Evolutionary conservation across 1,140 invertebrate genomes (phyloP).

Genomic region (Colletes latitarsis): DNA sequence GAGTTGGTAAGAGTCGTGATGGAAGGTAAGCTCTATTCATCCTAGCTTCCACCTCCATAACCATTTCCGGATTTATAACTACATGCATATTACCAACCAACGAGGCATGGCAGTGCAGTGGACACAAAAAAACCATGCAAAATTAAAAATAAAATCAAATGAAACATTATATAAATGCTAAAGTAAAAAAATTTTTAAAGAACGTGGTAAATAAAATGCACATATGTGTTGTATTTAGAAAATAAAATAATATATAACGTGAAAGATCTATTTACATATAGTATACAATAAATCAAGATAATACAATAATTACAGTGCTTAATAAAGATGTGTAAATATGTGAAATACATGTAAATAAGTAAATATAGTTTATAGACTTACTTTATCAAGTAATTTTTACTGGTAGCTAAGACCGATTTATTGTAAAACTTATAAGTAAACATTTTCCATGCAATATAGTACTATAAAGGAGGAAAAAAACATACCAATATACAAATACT

Average conservation of each 20-base stretch:
- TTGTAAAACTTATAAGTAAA: neutral
- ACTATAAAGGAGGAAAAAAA: conserved; percentile 1
- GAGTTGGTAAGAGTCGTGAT: conserved; percentile 83
- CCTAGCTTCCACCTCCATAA: conserved; percentile 92
- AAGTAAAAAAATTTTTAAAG: conserved; percentile 66
- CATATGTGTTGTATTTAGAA: neutral
- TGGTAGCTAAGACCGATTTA: neutral
- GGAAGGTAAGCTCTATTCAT: conserved; percentile 92
- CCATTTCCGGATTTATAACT: conserved; percentile 93
- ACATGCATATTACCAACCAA: conserved; percentile 81
- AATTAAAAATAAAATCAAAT: conserved; percentile 81
- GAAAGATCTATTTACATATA: conserved; percentile 16
- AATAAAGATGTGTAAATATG: neutral
- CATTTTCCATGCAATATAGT: conserved; percentile 30
- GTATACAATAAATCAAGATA: neutral
- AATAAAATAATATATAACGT: conserved; percentile 2
- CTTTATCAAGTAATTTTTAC: neutral
- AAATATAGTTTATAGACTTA: neutral
- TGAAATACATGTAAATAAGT: neutral
- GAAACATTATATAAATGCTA: conserved; percentile 71
- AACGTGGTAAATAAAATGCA: conserved; percentile 1
- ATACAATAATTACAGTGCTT: conserved; percentile 3
- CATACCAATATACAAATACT: conserved; percentile 27
- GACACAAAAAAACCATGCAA: conserved; percentile 82
- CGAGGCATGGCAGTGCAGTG: conserved; percentile 74